These are phyloP conservation scores for Orycteropus afer DNA, from an alignment of 2,113 vertebrate genomes.

Conservation along the genomic window DNA sequence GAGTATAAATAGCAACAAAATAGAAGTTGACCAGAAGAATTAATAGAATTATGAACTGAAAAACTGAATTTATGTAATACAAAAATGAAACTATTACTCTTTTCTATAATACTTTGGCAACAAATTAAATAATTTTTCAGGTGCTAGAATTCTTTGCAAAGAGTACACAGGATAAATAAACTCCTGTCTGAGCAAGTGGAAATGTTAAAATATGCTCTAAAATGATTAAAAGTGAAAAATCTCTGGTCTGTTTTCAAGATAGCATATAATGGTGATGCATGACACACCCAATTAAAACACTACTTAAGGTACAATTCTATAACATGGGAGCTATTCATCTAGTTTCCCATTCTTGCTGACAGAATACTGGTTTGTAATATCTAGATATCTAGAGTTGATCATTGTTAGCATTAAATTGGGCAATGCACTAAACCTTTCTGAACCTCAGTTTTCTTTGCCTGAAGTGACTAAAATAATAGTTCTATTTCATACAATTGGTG, in stretches of 20 bases:
- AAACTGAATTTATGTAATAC: conserved; percentile 2
- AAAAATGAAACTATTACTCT: background rate
- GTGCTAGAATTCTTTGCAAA: conserved; percentile 41
- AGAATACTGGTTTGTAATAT: background rate
- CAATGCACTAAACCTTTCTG: no score
- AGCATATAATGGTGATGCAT: background rate
- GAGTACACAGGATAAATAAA: conserved; percentile 16
- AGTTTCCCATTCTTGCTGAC: background rate
- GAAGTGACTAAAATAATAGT: background rate
- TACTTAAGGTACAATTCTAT: conserved; percentile 10
- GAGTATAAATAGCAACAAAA: conserved; percentile 41
- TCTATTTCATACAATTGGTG: background rate
- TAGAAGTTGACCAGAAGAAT: conserved; percentile 44
- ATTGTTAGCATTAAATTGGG: background rate
- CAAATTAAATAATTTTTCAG: conserved; percentile 30
- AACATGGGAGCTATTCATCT: background rate
- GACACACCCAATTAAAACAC: background rate
- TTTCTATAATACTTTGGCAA: background rate
- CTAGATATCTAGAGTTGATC: background rate
- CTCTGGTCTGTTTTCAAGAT: conserved; percentile 10
- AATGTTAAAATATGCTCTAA: conserved; percentile 50
- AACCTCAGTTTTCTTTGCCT: background rate
- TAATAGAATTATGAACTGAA: conserved; percentile 48
- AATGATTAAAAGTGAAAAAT: background rate
- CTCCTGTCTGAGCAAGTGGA: conserved; percentile 46